These are phyloP conservation scores for Branchinecta lindahli DNA, from an alignment of 1,140 invertebrate species.

Conservation along the genomic window DNA sequence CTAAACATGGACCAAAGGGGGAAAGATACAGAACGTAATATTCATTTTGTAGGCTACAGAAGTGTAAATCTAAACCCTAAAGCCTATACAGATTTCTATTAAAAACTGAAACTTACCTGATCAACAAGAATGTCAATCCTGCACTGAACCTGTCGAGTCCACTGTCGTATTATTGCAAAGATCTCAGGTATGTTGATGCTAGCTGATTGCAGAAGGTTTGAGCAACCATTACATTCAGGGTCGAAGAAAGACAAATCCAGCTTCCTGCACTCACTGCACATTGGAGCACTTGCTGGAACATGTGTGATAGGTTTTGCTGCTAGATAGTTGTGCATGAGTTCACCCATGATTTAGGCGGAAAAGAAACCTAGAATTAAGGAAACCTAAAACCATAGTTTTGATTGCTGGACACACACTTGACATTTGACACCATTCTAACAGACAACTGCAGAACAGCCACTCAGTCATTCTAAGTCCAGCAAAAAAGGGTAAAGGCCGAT, in stretches of 20 bases:
- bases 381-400: no score
- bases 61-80: no score
- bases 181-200: conserved; percentile 35
- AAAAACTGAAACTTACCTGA: conserved; percentile 28
- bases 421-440: no score
- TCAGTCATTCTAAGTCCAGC: no score
- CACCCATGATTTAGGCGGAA: neutral
- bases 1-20: no score
- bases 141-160: conserved; percentile 39
- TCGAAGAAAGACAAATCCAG: conserved; percentile 38
- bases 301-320: conserved; percentile 27
- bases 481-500: no score
- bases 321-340: neutral
- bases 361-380: no score
- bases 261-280: conserved; percentile 34
- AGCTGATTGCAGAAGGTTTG: conserved; percentile 30
- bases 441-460: no score
- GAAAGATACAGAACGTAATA: no score
- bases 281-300: conserved; percentile 35
- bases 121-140: conserved; percentile 34
- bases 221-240: conserved; percentile 34
- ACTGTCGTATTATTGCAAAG: conserved; percentile 39
- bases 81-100: neutral
- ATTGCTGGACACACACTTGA: no score
- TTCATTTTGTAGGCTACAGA: no score